These are phyloP conservation scores for Enoplosus armatus DNA, from an alignment of 2,797 vertebrate genomes.

Conservation along the genomic window DNA sequence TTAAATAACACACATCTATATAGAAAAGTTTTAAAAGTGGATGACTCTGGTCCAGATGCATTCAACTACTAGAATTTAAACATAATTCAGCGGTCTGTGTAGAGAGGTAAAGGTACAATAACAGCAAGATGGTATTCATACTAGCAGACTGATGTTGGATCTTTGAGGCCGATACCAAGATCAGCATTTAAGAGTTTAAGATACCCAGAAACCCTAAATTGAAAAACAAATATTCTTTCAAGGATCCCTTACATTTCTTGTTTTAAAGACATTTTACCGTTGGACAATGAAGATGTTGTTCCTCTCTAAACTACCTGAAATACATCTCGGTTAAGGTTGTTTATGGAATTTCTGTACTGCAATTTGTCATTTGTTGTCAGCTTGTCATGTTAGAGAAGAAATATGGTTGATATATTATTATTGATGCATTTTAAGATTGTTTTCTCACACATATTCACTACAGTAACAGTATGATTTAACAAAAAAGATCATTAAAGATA, in stretches of 20 bases:
- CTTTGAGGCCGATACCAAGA: background rate
- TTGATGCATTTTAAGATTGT: too few relatives aligned
- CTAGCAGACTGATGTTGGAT: background rate
- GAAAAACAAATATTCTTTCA: background rate
- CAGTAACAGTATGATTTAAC: background rate
- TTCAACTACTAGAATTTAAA: background rate
- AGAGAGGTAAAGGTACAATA: background rate
- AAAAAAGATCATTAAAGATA: background rate
- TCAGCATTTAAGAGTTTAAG: background rate
- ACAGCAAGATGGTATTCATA: background rate
- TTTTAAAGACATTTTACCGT: background rate
- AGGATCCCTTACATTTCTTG: background rate
- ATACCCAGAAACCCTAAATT: too few relatives aligned
- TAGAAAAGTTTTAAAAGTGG: constrained; percentile 41
- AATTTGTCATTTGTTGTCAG: too few relatives aligned
- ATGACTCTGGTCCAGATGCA: constrained; percentile 45
- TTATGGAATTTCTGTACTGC: background rate
- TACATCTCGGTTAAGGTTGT: too few relatives aligned
- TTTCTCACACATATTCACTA: too few relatives aligned
- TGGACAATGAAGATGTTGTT: background rate
- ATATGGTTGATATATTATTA: too few relatives aligned
- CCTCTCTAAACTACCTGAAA: background rate
- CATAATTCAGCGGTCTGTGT: background rate
- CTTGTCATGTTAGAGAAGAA: too few relatives aligned
- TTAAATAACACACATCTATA: constrained; percentile 44